Evolutionary conservation across 2,888 invertebrate genomes (phyloP), one percentile per base, ranked within the genome.

Genomic region (Microdon myrmicae): DNA sequence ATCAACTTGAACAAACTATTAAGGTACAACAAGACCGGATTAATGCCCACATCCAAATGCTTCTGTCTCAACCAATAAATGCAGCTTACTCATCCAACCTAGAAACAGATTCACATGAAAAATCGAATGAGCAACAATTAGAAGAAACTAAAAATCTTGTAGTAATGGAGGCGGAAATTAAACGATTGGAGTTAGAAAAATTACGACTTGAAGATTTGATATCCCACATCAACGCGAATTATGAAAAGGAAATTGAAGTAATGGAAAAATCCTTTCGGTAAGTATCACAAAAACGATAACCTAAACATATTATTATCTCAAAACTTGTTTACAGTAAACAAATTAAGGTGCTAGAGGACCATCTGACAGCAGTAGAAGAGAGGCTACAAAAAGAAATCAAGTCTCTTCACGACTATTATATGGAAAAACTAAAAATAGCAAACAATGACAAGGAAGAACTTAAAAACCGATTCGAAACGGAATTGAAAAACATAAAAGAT

Each of bases 181-280:
- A 77, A 54, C 73, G 77, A 0, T 69, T 79, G 10, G 69, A 75
- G 37, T 68, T 79, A 22, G 80, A 80, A 34, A 80, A 79, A 51
- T 55, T 75, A n/a, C 72, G 80, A 1, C 67, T 80, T 23, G 80
- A 80, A 47, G 80, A 80, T 55, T 61, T 79, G 26, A 68, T 79
- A 35, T 73, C 78, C 31, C 79, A 75, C 44, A 74, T 79, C 44
- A 77, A 75, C 47, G 72, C 72, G 3, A 79, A 79, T 68, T 77
- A 79, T 55, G 80, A 80, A 35, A 76, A 74, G 28, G 80, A 80
- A 64, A 74, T 80, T n/a, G 74, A 76, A 31, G 69, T 80, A 61
- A 72, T 80, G n/a, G 78, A 80, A 26, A 71, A 59, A 7, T 78
- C 80, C 1, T 78, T 79, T 49, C 79, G 75, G 80, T 79, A 56